Evolutionary conservation across 2,888 invertebrate genomes (phyloP).

Genomic region (Tubulanus polymorphus): DNA sequence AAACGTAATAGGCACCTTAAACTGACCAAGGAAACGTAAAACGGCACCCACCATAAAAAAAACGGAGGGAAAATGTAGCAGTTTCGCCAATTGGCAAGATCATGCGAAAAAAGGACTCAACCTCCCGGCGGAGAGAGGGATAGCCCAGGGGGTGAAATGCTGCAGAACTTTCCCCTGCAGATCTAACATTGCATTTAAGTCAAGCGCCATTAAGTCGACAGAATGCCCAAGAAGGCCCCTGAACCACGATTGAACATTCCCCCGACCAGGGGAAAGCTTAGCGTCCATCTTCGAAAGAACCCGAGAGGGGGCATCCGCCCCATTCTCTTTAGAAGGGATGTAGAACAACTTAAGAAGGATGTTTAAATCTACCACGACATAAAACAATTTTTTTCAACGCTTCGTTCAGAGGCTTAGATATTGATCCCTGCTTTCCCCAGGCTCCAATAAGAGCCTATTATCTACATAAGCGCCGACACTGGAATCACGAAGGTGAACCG

Average conservation of each 20-base stretch:
- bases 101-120: no score
- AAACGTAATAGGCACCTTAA: no score
- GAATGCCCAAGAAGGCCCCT: conserved; percentile 12
- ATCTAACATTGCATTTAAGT: conserved; percentile 14
- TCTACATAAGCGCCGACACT: not conserved
- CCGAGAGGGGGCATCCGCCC: conserved; percentile 1
- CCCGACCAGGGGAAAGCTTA: conserved; percentile 4
- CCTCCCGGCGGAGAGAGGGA: conserved; percentile 9
- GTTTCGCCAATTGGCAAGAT: no score
- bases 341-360: not conserved
- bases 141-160: conserved; percentile 15
- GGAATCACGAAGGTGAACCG: not conserved
- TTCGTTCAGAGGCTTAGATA: not conserved
- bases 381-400: conserved; percentile 2
- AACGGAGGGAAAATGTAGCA: no score
- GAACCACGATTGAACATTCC: no score
- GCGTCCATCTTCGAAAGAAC: not conserved
- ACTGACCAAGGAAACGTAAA: no score
- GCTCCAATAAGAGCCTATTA: conserved; percentile 3
- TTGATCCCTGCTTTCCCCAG: conserved; percentile 6
- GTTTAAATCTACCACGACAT: not conserved
- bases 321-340: conserved; percentile 5
- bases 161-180: conserved; percentile 1
- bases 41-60: no score
- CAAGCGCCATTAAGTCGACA: conserved; percentile 17